Evolutionary conservation across 2,797 vertebrate genomes (phyloP).

Genomic region (Malacoraja senta): DNA sequence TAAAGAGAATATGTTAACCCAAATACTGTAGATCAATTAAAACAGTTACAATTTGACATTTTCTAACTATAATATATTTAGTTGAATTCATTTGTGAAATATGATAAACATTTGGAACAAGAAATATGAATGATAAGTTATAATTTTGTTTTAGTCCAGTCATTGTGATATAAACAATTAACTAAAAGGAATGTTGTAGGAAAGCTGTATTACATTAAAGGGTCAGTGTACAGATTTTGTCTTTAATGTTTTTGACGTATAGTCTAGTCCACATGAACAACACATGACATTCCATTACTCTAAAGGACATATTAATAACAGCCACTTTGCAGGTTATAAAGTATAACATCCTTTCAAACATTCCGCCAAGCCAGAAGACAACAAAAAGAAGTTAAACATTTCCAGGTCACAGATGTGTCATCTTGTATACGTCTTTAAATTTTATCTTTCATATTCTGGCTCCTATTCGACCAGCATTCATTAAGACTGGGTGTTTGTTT

Average conservation of each 20-base stretch:
- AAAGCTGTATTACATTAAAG: slow-evolving; percentile 24
- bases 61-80: neutral
- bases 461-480: slow-evolving; percentile 21
- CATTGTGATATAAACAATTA: slow-evolving; percentile 32
- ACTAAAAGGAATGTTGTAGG: neutral
- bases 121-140: neutral
- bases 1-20: neutral
- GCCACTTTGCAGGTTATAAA: slow-evolving; percentile 25
- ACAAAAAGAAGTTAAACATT: slow-evolving; percentile 34
- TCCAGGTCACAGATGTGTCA: slow-evolving; percentile 38
- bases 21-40: neutral
- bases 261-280: slow-evolving; percentile 13
- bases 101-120: neutral
- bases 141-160: neutral
- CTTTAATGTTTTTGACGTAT: slow-evolving; percentile 13
- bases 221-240: neutral
- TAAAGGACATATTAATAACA: slow-evolving; percentile 30
- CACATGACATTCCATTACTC: neutral
- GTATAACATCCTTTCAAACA: slow-evolving; percentile 37
- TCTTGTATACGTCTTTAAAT: slow-evolving; percentile 34
- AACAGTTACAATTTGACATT: neutral
- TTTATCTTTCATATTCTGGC: slow-evolving; percentile 33
- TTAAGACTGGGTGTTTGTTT: slow-evolving; percentile 27
- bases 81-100: neutral
- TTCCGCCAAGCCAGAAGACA: slow-evolving; percentile 29